Evolutionary conservation across 1,140 invertebrate genomes (phyloP), one percentile per base, ranked within the genome.

Genomic region (Mizuhopecten yessoensis): DNA sequence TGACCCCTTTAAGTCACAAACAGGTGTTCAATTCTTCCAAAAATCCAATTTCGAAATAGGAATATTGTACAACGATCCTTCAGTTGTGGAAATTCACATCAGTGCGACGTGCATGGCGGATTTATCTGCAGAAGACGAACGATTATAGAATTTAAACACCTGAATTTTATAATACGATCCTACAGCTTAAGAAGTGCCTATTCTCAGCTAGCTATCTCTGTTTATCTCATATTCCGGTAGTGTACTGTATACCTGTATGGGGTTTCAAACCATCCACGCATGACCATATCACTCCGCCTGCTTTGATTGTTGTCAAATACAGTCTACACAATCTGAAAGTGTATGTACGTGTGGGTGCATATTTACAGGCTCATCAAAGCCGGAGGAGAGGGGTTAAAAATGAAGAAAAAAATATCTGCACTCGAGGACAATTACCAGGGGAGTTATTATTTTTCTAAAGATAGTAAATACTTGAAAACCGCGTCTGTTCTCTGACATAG

Each of bases 261-360:
- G 17, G 42, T 17, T 45, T 45, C 42, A 75, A 75, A 75, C 23
- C 57, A 13, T 7, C 29, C 57, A 29, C n/a, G 23, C 57, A n/a
- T 75, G 57, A 75, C 57, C n/a, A 75, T 75, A n/a, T 75, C 29
- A 75, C 57, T 75, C 57, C 57, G 57, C 57, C 57, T 29, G 57
- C 2, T 75, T n/a, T 75, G 57, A 75, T 75, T 75, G 57, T 75
- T 75, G 57, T 75, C 57, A 75, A 75, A 75, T 75, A 75, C 57
- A 75, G 57, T 29, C 57, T 75, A 75, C 57, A 75, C 17, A 75
- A 75, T 5, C 23, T 29, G 57, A 75, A 75, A 75, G 57, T 75
- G 57, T n/a, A 75, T n/a, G 57, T 7, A 75, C 57, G 57, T 75
- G 57, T 75, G 15, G 23, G 57, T 75, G 57, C 57, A 75, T 75